Conservation (phyloP, 2,113 vertebrate species). For the Scalopus aquaticus region DNA sequence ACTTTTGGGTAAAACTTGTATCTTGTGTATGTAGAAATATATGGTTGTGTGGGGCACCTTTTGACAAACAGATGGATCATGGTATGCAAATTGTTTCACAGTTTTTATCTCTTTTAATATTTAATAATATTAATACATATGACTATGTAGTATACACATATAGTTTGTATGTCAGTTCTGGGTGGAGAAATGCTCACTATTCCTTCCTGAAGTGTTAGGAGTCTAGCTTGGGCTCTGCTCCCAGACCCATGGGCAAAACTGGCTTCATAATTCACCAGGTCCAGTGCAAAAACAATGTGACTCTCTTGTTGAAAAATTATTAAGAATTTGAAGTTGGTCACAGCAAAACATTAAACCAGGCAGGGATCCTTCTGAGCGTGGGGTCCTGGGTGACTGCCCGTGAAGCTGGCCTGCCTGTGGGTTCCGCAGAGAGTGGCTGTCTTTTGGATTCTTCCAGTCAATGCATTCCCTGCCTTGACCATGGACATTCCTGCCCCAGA, state of each 20-base stretch:
- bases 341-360: neutral
- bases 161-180: neutral
- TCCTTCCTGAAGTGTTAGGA: neutral
- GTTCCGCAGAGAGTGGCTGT: neutral
- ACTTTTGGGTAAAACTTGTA: neutral
- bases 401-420: neutral
- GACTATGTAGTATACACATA: rapidly evolving
- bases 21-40: neutral
- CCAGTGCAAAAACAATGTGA: neutral
- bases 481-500: neutral
- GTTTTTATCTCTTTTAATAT: neutral
- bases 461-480: neutral
- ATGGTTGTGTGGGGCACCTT: neutral
- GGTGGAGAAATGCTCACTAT: neutral
- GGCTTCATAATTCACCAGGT: neutral
- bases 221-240: neutral
- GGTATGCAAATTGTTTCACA: neutral
- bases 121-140: neutral
- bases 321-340: neutral
- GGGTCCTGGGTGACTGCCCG: neutral
- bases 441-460: neutral
- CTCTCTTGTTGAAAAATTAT: conserved; percentile 5
- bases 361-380: neutral
- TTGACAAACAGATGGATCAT: neutral
- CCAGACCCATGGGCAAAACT: neutral